Conservation (phyloP, 2,797 vertebrate genomes). For the Mormyrops attenuatus region DNA sequence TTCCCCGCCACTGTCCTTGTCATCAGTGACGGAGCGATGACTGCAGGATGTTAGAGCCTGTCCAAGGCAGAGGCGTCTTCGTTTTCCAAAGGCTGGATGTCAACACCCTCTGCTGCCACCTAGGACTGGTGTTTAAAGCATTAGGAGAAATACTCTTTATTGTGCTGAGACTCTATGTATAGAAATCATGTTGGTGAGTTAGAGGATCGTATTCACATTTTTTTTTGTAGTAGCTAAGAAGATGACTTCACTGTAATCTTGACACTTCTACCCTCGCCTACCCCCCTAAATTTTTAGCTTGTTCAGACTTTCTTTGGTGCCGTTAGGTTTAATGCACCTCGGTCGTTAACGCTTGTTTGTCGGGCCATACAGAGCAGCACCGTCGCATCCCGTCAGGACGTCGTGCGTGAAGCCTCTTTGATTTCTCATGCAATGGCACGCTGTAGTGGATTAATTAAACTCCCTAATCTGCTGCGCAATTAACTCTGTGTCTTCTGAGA, state of each 20-base stretch:
- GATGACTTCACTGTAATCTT: background rate
- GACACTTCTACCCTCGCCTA: background rate
- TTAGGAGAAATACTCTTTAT: background rate
- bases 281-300: background rate
- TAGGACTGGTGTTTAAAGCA: background rate
- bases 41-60: background rate
- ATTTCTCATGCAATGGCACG: background rate
- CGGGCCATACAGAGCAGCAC: background rate
- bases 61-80: background rate
- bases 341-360: background rate
- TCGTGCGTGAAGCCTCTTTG: background rate
- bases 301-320: background rate
- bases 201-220: background rate
- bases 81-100: background rate
- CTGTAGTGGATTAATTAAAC: slow-evolving; percentile 5
- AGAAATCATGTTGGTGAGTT: background rate
- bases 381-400: background rate
- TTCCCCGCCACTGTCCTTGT: background rate
- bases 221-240: background rate
- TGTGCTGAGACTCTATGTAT: background rate
- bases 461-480: slow-evolving; percentile 8
- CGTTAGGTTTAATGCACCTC: background rate
- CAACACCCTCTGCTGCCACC: background rate
- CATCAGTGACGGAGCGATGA: background rate
- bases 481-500: slow-evolving; percentile 14